Evolutionary conservation across 2,113 vertebrate species (phyloP), one percentile per base, ranked within the genome.

Genomic region (Passer montanus): DNA sequence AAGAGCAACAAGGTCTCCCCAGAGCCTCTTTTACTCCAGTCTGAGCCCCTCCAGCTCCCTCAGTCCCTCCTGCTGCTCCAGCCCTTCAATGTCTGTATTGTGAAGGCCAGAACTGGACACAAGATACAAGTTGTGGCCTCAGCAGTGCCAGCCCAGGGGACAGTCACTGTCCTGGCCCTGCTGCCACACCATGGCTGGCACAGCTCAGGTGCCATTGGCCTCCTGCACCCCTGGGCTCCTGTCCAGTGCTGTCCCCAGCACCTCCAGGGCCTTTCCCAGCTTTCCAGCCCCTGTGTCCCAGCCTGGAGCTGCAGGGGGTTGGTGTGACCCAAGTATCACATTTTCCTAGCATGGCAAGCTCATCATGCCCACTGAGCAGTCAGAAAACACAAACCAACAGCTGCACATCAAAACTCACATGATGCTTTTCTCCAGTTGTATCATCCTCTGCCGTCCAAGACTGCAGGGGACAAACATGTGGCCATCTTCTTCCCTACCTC

Each of bases 1-100:
- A 23, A 74, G 50, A 49, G 31, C 1, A 0, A 16, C 2, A 20
- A 28, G 14, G 7, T 52, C 0, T 12, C 33, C 8, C 12, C 3
- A 37, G 3, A 85, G 59, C 21, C n/a, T 86, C 2, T 2, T 62
- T 21, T 72, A 3, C n/a, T 86, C 13, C 60, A 69, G 28, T 6
- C 44, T 86, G 14, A 86, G 35, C 2, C 9, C 24, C 20, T 2
- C 21, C 44, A 15, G 69, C 8, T 64, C 18, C 31, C 31, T 69
- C 55, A 80, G 33, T 8, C 0, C 0, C 33, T 75, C 26, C 30
- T 47, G 41, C 2, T 27, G 2, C 43, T 62, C 43, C 2, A 84
- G 53, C 20, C 26, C 35, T 20, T 58, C 4, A 1, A 0, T 49
- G 13, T 17, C 75, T 1, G 0, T 67, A 15, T 27, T 63, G 30